Base-by-base conservation (phyloP, 1,140 invertebrate genomes). In the Drosophila eugracilis region DNA sequence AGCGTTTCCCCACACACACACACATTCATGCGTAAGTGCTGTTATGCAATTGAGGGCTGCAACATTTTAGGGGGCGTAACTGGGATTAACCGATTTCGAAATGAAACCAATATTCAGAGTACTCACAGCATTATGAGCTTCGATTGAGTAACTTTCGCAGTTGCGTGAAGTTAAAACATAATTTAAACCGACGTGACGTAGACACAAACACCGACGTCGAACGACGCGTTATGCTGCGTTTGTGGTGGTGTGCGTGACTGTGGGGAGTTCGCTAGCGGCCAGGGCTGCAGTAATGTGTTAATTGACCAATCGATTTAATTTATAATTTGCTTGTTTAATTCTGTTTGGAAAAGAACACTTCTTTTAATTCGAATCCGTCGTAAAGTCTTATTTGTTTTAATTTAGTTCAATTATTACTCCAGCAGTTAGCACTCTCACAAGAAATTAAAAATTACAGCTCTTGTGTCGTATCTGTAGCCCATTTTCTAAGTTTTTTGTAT, bases 1-100 rank as follows among this genome's bases (percentile, higher is more conserved):
- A 74, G 81, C 69, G 63, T 74, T 45, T 55, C 58, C 81, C 55
- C 78, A 74, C 80, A 86, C 81, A 75, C 78, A 70, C 78, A 73
- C 76, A 86, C 84, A 86, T 78, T 88, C 67, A 86, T 59, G 83
- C 83, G 81, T 55, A 86, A 83, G 73, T 52, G 81, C 65, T 86
- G 83, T 86, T 86, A 86, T 86, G 83, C 83, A 86, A 86, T 86
- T 86, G 84, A 83, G 78, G 83, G 83, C 79, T 84, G 79, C 79
- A 84, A 84, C 74, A 45, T 45, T 22, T 22, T 72, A 47, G 37
- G 26, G 14, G 36, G 17, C 44, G 36, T 74, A 5, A 45, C 22
- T 45, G 21, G 42, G 19, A 5, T 42, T 24, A 24, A 14, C 12
- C 7, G 21, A 26, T 7, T 22, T 14, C n/a, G 6, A 4, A 26